Evolutionary conservation across 1,140 invertebrate genomes (phyloP), one percentile per base, ranked within the genome.

Genomic region (Drosophila guanche): DNA sequence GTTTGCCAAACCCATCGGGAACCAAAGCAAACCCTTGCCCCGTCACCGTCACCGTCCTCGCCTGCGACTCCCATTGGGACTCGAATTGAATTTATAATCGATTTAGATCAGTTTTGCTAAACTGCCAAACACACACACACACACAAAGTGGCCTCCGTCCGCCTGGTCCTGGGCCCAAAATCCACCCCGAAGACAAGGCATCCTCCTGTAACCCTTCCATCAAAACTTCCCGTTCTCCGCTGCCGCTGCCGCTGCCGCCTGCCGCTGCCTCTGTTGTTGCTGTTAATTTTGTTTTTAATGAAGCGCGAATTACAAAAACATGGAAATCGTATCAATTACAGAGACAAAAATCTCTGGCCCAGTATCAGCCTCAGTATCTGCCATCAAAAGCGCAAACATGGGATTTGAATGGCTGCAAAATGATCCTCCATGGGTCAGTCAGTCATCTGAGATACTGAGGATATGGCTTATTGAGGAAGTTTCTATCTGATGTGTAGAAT

Each of bases 241-340:
- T 48, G 48, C 66, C 10, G 10, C 37, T 53, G n/a, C 14, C 1
- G 20, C 12, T 48, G 48, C 66, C 10, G 10, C 37, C 48, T n/a
- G n/a, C 14, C 1, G 20, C 12, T 48, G 48, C 66, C 10, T 3
- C 37, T 53, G 41, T 48, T 76, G 83, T 78, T 86, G 84, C 77
- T 77, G 65, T 75, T 85, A 73, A 85, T 85, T 81, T 81, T 65
- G 57, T 86, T 81, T 86, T 79, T 85, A 85, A 85, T 85, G 77
- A 85, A 81, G 81, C 81, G 81, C 76, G 61, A 69, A 83, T 73
- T 68, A 77, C 66, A 52, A 81, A 80, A 73, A 77, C 70, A 83
- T 83, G 56, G 66, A 83, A 81, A 81, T 74, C 69, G 70, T 83
- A 84, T 83, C 75, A 77, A 83, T 83, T 83, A 83, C 79, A 52